Conservation (phyloP, 2,797 vertebrate species). For the Pangasius krempfi region DNA sequence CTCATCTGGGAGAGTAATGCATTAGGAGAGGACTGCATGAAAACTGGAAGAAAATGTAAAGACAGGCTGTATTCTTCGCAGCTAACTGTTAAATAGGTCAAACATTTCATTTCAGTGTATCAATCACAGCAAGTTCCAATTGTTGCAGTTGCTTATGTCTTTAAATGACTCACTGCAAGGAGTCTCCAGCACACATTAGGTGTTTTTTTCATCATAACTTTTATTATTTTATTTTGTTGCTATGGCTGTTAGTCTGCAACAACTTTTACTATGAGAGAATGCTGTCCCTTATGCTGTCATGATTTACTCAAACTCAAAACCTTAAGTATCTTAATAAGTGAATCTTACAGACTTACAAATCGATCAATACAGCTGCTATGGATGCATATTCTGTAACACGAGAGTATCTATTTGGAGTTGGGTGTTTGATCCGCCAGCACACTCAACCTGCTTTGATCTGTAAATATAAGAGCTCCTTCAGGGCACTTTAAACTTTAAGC, state of each 20-base stretch:
- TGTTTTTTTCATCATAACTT: not conserved
- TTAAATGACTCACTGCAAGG: not conserved
- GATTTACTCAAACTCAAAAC: not conserved
- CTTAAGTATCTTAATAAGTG: slow-evolving; percentile 9
- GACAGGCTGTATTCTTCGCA: not conserved
- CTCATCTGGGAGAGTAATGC: not conserved
- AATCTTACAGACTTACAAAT: not conserved
- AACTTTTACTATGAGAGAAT: not conserved
- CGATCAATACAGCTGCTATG: slow-evolving; percentile 18
- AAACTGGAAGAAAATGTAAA: not conserved
- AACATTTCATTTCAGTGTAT: not conserved
- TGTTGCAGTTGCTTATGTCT: not conserved
- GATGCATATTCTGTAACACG: not conserved
- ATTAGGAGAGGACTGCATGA: not conserved
- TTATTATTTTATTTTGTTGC: not conserved
- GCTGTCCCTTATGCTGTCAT: not conserved
- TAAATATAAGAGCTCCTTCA: slow-evolving; percentile 41
- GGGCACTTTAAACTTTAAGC: slow-evolving; percentile 46
- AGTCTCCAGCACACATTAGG: not conserved
- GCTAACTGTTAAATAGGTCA: slow-evolving; percentile 16
- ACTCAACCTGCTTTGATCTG: slow-evolving; percentile 41
- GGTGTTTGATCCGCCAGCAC: slow-evolving; percentile 35
- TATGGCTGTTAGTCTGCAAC: not conserved
- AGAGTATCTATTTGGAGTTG: not conserved
- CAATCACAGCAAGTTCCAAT: not conserved